Base-by-base conservation (phyloP, 2,113 vertebrate species). In the Vulpes vulpes region DNA sequence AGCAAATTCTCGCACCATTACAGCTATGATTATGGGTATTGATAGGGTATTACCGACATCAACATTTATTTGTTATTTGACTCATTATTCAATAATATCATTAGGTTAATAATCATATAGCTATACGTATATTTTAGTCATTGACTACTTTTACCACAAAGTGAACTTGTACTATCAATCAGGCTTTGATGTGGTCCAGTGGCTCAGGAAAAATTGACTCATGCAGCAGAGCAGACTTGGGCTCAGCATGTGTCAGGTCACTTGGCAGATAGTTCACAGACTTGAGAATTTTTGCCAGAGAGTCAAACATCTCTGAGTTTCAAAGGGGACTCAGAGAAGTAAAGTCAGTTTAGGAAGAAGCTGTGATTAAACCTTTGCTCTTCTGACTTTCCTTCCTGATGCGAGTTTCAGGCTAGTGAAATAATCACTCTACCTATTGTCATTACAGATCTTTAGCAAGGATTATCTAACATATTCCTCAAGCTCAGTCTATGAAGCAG, bases 161-260 rank as follows among this genome's bases (percentile, higher is more conserved):
- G 65, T 67, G 80, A 95, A 71, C 4, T 32, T 51, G 27, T 55
- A 8, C 25, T 65, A 4, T 49, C 12, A 67, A 7, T 76, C 43
- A 49, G 30, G 11, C 11, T 59, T 17, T 9, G 49, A 23, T 16
- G 14, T 27, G 8, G 74, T 59, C 80, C 30, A 19, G 62, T 6
- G 53, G 59, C 22, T 79, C 73, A 76, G 62, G 86, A 90, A 84
- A 0, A 1, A 93, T 15, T 11, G 8, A 6, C 12, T 3, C 74
- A 27, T 20, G 11, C 81, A 53, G 3, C 43, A 73, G 27, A 62
- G 3, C 4, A 74, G 3, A 38, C 5, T 8, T 8, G 16, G 32
- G 1, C n/a, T 74, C 49, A 43, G 49, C 1, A 0, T 30, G 2
- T 38, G n/a, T 62, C 5, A 20, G 19, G 17, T 5, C 35, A 23